Evolutionary conservation across 2,888 invertebrate genomes (phyloP), one percentile per base, ranked within the genome.

Genomic region (Dryobota labecula): DNA sequence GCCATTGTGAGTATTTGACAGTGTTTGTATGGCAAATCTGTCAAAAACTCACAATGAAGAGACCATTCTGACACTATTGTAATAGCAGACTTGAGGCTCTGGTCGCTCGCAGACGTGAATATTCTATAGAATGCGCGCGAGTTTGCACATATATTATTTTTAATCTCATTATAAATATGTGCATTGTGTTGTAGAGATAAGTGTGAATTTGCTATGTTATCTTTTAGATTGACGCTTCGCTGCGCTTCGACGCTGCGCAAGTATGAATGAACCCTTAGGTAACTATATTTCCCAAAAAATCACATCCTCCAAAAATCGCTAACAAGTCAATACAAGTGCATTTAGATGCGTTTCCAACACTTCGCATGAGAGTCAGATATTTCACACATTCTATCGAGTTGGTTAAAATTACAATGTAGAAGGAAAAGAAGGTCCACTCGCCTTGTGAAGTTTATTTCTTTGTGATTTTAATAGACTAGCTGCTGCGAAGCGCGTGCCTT

Each of bases 361-460:
- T 83, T 84, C 76, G 70, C 80, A 78, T 71, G 66, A 71, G 75
- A 75, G 62, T 80, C 54, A 60, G 62, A 80, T 74, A 80, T 82
- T 85, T 86, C 84, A 84, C 85, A 86, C 78, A 82, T 84, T 68
- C 71, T 70, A 77, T 73, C 49, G 70, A 84, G 70, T 67, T 65
- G 63, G 66, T 73, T 70, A 30, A 58, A 70, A 58, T 58, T 41
- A 64, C 60, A 67, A 51, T 33, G 9, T 20, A 53, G 7, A 30
- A 2, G 43, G 1, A 41, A 13, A 36, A 63, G 58, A 82, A 80
- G 83, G 30, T 11, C 7, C 49, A 53, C 20, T 43, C 27, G 18
- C 20, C 11, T 45, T 45, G 30, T 24, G 11, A 41, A 47, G 24
- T 56, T 62, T 56, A 62, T 56, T 33, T 56, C 11, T 36, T 56